Evolutionary conservation across 2,888 invertebrate genomes (phyloP).

Genomic region (Caenorhabditis afra): DNA sequence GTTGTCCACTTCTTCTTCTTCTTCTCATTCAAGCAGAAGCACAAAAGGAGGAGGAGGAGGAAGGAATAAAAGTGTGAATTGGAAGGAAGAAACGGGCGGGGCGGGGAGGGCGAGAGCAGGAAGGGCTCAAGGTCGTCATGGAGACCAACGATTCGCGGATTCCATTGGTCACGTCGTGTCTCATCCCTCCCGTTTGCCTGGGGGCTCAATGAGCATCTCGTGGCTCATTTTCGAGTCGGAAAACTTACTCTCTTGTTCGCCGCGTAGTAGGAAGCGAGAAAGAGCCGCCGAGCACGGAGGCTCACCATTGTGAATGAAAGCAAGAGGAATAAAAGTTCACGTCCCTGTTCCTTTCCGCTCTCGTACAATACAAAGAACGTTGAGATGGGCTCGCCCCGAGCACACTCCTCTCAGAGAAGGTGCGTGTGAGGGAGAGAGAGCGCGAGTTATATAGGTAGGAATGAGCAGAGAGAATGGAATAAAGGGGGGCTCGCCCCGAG

Average conservation of each 20-base stretch:
- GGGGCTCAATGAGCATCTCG: too few species aligned
- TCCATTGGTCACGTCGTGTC: too few species aligned
- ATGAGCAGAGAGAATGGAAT: not conserved
- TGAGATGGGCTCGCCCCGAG: too few species aligned
- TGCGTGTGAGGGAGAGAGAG: not conserved
- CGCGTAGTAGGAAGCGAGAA: slow-evolving; percentile 63
- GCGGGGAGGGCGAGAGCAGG: not conserved
- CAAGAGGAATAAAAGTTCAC: not conserved
- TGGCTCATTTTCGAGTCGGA: too few species aligned
- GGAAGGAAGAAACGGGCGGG: slow-evolving; percentile 16
- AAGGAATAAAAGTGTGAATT: slow-evolving; percentile 31
- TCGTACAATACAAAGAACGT: too few species aligned
- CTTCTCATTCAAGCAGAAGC: not conserved
- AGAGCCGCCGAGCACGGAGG: slow-evolving; percentile 49
- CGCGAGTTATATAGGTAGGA: slow-evolving; percentile 3
- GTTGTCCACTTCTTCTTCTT: too few species aligned
- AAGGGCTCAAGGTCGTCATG: slow-evolving; percentile 8
- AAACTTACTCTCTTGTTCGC: slow-evolving; percentile 57
- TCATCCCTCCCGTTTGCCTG: too few species aligned
- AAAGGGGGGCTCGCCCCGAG: too few species aligned
- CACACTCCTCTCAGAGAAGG: too few species aligned
- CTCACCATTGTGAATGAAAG: slow-evolving; percentile 23
- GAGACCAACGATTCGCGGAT: slow-evolving; percentile 5
- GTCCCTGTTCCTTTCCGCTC: too few species aligned
- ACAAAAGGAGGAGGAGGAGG: not conserved